phyloP scores from a whole-genome alignment of 2,113 vertebrate genomes.

The Oreochromis aureus region DNA sequence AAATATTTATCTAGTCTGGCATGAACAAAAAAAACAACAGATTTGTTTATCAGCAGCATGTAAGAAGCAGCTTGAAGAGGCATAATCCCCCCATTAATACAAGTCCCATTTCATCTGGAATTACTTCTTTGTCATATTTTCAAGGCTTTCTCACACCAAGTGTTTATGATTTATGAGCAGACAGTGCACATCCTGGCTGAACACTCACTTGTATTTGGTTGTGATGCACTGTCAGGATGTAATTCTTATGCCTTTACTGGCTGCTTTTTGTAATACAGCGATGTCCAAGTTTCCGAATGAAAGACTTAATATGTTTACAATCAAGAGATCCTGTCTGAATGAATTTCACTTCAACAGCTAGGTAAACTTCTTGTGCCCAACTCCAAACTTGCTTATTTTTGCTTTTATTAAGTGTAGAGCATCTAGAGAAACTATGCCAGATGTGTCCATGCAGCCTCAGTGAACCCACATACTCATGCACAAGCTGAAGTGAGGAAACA shows the following conservation, averaged over 20 bases:
- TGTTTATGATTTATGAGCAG: background rate
- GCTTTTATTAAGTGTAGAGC: background rate
- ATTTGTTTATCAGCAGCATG: conserved; percentile 16
- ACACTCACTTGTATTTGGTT: background rate
- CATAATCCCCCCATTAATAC: conserved; percentile 23
- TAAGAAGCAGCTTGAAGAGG: background rate
- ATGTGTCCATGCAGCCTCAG: background rate
- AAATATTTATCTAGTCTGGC: conserved; percentile 10
- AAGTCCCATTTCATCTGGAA: background rate
- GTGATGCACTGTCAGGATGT: background rate
- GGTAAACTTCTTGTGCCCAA: background rate
- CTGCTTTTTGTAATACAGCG: background rate
- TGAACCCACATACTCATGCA: background rate
- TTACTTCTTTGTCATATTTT: background rate
- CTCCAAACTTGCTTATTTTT: background rate
- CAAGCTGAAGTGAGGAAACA: background rate
- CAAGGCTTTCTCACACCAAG: background rate
- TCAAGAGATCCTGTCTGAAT: background rate
- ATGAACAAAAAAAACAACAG: conserved; percentile 2
- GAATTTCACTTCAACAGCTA: background rate
- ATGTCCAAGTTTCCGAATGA: background rate
- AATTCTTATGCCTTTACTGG: background rate
- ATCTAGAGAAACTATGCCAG: background rate
- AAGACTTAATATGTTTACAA: background rate
- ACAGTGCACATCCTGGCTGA: background rate